Base-by-base conservation (phyloP, 92 coral and sea anemone species). In the Diadumene lineata region DNA sequence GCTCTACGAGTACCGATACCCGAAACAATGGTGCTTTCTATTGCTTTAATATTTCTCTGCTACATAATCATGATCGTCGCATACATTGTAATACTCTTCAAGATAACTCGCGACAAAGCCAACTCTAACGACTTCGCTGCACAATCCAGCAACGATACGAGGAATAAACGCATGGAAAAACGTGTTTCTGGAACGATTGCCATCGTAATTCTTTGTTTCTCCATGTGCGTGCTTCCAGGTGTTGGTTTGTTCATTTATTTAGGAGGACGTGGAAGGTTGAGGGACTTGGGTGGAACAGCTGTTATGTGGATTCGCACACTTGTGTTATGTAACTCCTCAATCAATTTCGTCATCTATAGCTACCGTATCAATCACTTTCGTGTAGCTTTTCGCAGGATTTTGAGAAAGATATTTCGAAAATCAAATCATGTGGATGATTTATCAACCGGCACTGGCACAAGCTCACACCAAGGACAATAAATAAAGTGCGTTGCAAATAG, bases 261-360 rank as follows among this genome's bases (percentile, higher is more conserved):
- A 0, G 18, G 43, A 4, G 48, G 70, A 0, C n/a, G 72, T 31
- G 9, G 67, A 32, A 10, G 9, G n/a, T n/a, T 73, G 29, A 62
- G 65, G 31, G 26, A 73, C 22, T 21, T 74, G 34, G 69, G 68
- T 18, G 44, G 70, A 32, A 25, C 30, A 1, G 69, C 31, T 10
- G 60, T 34, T 38, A 74, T 74, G 79, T 74, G 79, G 79, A 74
- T 74, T n/a, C 66, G 79, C 10, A 74, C 79, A 21, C 34, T 74
- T 11, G 77, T 66, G 6, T 34, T 72, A 4, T 72, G 65, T 23
- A 72, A 72, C 38, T 70, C 75, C 34, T 30, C 78, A 17, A 73
- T 73, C 68, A 73, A 73, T 56, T 73, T 73, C 30, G 26, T 73
- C 31, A 55, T 73, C 67, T 73, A 73, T 46, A 73, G 78, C 26